These are phyloP conservation scores for Notodonta ziczac DNA, from an alignment of 2,888 invertebrate genomes.

Conservation along the genomic window DNA sequence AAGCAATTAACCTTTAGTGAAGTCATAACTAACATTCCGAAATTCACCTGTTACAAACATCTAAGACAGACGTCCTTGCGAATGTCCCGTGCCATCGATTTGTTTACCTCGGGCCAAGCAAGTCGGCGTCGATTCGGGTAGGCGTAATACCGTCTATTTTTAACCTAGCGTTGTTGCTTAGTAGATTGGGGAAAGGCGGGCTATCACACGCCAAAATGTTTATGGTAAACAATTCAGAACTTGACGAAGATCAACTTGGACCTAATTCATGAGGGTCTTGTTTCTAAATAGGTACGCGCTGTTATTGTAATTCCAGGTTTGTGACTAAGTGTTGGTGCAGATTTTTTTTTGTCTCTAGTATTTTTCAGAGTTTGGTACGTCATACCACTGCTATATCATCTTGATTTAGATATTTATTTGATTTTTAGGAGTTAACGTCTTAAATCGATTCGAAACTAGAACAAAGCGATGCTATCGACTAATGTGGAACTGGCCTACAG, in stretches of 20 bases:
- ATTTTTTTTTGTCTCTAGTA: too few species aligned
- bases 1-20: too few species aligned
- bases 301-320: too few species aligned
- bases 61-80: conserved; percentile 34
- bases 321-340: too few species aligned
- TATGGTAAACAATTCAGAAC: not conserved
- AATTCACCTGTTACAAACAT: conserved; percentile 9
- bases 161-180: conserved; percentile 17
- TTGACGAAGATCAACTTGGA: not conserved
- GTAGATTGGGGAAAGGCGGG: conserved; percentile 10
- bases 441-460: conserved; percentile 26
- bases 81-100: conserved; percentile 44
- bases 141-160: conserved; percentile 45
- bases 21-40: conserved; percentile 12
- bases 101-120: conserved; percentile 49
- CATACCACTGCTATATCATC: too few species aligned
- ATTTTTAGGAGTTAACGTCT: not conserved
- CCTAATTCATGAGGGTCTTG: not conserved
- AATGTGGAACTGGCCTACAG: conserved; percentile 27
- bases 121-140: conserved; percentile 38
- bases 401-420: too few species aligned
- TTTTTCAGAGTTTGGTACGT: too few species aligned
- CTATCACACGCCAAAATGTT: conserved; percentile 2
- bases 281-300: not conserved
- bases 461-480: conserved; percentile 32